These are phyloP conservation scores for Odiellus spinosus DNA, from an alignment of 2,888 invertebrate genomes.

Conservation along the genomic window DNA sequence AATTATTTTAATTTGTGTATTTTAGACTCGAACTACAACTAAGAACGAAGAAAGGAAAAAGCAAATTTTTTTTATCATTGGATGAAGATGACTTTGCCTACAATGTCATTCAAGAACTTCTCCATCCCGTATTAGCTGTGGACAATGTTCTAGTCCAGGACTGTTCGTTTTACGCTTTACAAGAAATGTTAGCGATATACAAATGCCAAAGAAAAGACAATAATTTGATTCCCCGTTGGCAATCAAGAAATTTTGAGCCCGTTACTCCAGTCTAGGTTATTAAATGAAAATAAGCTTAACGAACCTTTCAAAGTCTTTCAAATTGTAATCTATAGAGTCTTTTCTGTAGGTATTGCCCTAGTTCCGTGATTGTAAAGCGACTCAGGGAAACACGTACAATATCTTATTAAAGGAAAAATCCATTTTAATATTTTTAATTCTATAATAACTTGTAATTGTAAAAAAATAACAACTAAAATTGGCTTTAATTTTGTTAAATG, in stretches of 20 bases:
- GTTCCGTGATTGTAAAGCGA: slow-evolving; percentile 12
- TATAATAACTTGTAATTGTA: too few relatives aligned
- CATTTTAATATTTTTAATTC: too few relatives aligned
- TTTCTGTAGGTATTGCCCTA: not conserved
- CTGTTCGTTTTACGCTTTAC: slow-evolving; percentile 5
- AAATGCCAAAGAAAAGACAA: slow-evolving; percentile 7
- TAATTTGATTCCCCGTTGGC: slow-evolving; percentile 28
- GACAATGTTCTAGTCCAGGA: slow-evolving; percentile 25
- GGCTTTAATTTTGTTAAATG: too few relatives aligned
- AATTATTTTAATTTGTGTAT: too few relatives aligned
- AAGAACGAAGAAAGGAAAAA: too few relatives aligned
- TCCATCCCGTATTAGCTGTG: slow-evolving; percentile 32
- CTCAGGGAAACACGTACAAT: slow-evolving; percentile 18
- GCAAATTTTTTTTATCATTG: slow-evolving; percentile 14
- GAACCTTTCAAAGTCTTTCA: too few relatives aligned
- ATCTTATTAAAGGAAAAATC: too few relatives aligned
- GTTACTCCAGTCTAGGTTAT: slow-evolving; percentile 28
- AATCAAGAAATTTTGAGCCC: slow-evolving; percentile 31
- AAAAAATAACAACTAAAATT: too few relatives aligned
- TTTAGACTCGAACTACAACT: too few relatives aligned
- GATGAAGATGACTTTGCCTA: slow-evolving; percentile 30
- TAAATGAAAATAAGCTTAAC: not conserved
- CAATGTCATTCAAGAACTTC: slow-evolving; percentile 30
- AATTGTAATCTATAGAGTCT: too few relatives aligned
- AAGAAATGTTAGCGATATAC: not conserved